These are phyloP conservation scores for Neotoxoptera formosana DNA, from an alignment of 1,140 invertebrate species.

Conservation along the genomic window DNA sequence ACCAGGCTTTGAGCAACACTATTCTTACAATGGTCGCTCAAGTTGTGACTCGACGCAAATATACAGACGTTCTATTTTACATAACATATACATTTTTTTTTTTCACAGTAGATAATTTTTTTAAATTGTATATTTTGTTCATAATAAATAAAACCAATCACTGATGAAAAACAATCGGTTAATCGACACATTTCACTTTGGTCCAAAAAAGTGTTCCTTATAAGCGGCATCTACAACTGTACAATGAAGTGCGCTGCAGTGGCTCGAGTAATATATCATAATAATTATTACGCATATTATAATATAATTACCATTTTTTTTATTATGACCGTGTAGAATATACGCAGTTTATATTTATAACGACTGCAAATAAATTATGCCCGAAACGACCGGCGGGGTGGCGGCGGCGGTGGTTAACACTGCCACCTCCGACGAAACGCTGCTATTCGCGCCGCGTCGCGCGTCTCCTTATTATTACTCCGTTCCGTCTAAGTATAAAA, in stretches of 20 bases:
- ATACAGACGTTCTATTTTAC: too few relatives aligned
- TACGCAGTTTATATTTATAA: slow-evolving; percentile 40
- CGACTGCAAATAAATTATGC: slow-evolving; percentile 42
- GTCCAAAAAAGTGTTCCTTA: too few relatives aligned
- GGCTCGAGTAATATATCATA: background rate
- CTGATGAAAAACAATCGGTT: too few relatives aligned
- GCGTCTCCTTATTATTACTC: slow-evolving; percentile 30
- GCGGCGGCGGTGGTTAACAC: background rate
- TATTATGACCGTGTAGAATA: background rate
- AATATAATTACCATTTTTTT: background rate
- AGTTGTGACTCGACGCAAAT: too few relatives aligned
- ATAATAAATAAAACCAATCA: too few relatives aligned
- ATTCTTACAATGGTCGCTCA: too few relatives aligned
- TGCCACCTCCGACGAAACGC: slow-evolving; percentile 20
- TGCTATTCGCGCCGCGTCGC: background rate
- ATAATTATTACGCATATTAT: background rate
- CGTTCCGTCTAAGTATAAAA: slow-evolving; percentile 25
- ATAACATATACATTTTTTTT: too few relatives aligned
- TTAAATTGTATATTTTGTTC: too few relatives aligned
- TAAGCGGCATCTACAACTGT: too few relatives aligned
- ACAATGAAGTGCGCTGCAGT: background rate
- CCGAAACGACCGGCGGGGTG: slow-evolving; percentile 21
- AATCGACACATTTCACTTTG: too few relatives aligned
- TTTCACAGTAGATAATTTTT: too few relatives aligned
- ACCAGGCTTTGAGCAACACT: too few relatives aligned